Evolutionary conservation across 2,113 vertebrate genomes (phyloP), one percentile per base, ranked within the genome.

Genomic region (Myiagra hebetior): DNA sequence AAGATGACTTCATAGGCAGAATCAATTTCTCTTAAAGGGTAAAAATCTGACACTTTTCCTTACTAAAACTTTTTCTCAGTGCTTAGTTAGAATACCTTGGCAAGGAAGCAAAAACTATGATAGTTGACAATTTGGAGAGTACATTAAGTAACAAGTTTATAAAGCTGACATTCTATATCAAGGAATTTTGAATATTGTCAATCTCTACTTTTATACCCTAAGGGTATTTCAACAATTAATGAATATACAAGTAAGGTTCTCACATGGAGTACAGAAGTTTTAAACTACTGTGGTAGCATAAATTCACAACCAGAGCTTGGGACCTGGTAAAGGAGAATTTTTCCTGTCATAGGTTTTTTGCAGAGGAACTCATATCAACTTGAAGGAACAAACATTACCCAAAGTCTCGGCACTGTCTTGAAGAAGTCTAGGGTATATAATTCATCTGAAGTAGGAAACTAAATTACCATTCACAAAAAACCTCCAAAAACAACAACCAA

Each of bases 181-280:
- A 60, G 89, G 73, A 89, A 76, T 76, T 85, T 76, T 89, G 74
- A 85, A 93, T 76, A 78, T 41, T 79, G 81, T 72, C 69, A 89
- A 17, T 85, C 89, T 95, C 65, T 79, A 49, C 65, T 91, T 92
- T 87, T 78, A 65, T 82, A 69, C 22, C 65, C 46, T n/a, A 35
- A 85, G 31, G 77, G 62, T 79, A 89, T 95, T 95, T 92, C 18
- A 41, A 44, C 74, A 95, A 82, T 89, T 91, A 95, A 81, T 44
- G 50, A 69, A 53, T 83, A 53, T 44, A n/a, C 0, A 2, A 75
- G 37, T 33, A 79, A 78, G 37, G 21, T 44, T 87, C n/a, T 91
- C 37, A 37, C 27, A 44, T 69, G 41, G 53, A 55, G 57, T 72
- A 75, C 33, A 69, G 62, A 82, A 76, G 22, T 65, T 91, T 85